These are phyloP conservation scores for Tetragnatha versicolor DNA, from an alignment of 1,140 invertebrate genomes.

Conservation along the genomic window DNA sequence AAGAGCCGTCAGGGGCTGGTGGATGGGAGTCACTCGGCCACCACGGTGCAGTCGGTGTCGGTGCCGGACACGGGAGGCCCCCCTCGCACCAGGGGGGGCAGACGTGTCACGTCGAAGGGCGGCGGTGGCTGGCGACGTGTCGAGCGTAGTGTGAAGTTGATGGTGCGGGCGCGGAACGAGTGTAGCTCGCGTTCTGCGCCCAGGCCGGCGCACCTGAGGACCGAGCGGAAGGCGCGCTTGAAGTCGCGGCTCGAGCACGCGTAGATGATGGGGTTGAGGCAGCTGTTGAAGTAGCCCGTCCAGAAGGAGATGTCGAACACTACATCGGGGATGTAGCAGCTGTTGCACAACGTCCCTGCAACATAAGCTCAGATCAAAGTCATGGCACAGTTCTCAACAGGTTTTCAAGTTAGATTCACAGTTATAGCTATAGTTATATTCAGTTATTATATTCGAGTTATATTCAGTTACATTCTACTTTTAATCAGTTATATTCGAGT, in stretches of 20 bases:
- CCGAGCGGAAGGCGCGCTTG: constrained; percentile 67
- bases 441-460: no score
- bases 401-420: no score
- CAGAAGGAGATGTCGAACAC: constrained; percentile 71
- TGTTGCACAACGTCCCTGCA: constrained; percentile 66
- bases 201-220: constrained; percentile 62
- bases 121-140: constrained; percentile 17
- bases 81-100: constrained; percentile 41
- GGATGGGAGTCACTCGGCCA: constrained; percentile 54
- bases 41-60: constrained; percentile 51
- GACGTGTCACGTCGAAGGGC: constrained; percentile 44
- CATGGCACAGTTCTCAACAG: no score
- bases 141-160: constrained; percentile 52
- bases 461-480: no score
- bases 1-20: not conserved
- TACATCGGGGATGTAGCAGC: constrained; percentile 64
- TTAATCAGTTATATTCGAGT: no score
- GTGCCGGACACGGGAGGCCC: constrained; percentile 41
- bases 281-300: constrained; percentile 77
- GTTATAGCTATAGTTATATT: no score
- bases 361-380: constrained; percentile 23
- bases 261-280: constrained; percentile 76
- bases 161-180: constrained; percentile 50
- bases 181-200: constrained; percentile 35
- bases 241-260: constrained; percentile 70